These are phyloP conservation scores for Peromyscus attwateri DNA, from an alignment of 2,797 vertebrate genomes.

Conservation along the genomic window DNA sequence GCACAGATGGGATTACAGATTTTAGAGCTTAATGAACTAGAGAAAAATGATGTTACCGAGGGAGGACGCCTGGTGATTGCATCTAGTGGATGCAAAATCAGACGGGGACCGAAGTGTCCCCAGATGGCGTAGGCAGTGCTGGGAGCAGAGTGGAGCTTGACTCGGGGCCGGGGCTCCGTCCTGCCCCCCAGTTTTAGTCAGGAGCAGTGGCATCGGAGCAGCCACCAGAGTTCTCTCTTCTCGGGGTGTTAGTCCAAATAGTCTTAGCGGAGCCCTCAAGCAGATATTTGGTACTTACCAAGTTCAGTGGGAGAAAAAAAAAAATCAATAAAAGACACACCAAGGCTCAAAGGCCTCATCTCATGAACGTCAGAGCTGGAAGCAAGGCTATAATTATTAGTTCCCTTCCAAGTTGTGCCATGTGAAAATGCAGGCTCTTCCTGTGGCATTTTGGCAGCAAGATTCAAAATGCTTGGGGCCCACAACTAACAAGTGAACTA, in stretches of 20 bases:
- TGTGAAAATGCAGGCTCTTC: conserved; percentile 38
- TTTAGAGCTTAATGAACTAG: background rate
- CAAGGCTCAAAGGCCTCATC: conserved; percentile 48
- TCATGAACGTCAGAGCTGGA: conserved; percentile 61
- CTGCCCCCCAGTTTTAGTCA: background rate
- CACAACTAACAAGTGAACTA: conserved; percentile 7
- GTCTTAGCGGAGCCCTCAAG: conserved; percentile 40
- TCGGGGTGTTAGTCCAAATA: background rate
- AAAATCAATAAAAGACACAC: conserved; percentile 65
- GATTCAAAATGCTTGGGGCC: conserved; percentile 2
- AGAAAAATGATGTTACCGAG: background rate
- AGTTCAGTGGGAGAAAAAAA: conserved; percentile 25
- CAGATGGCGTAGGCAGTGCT: background rate
- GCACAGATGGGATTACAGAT: background rate
- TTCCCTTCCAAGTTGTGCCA: conserved; percentile 28
- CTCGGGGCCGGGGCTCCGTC: background rate
- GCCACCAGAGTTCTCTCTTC: background rate
- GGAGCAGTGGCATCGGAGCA: background rate
- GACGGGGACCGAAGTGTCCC: background rate
- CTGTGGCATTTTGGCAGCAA: conserved; percentile 22
- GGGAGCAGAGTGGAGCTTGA: background rate
- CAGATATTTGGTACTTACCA: conserved; percentile 60
- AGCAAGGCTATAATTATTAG: conserved; percentile 62
- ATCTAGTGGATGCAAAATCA: background rate
- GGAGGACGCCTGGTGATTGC: background rate